Evolutionary conservation across 2,888 invertebrate genomes (phyloP).

Genomic region (Eulithis testata): DNA sequence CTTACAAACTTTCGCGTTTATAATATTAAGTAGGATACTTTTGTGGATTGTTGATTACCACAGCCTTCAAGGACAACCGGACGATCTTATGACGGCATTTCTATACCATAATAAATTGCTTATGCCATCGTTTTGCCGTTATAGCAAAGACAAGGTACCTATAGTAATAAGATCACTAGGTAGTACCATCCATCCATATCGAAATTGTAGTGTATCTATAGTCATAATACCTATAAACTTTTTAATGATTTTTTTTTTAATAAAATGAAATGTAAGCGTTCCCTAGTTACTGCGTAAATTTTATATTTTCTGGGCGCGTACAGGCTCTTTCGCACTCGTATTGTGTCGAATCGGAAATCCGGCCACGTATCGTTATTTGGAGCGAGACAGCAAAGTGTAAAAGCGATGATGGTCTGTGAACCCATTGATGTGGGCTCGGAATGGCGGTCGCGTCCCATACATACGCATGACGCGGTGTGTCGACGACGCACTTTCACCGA

Average conservation of each 20-base stretch:
- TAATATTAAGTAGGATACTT: too few species aligned
- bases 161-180: too few species aligned
- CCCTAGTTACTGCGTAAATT: not conserved
- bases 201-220: too few species aligned
- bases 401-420: slow-evolving; percentile 68
- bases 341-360: slow-evolving; percentile 70
- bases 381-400: slow-evolving; percentile 73
- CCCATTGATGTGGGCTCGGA: slow-evolving; percentile 68
- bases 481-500: slow-evolving; percentile 71
- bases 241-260: too few species aligned
- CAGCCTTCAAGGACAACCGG: slow-evolving; percentile 46
- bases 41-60: slow-evolving; percentile 43
- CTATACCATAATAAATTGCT: not conserved
- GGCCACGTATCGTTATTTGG: slow-evolving; percentile 73
- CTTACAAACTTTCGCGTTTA: too few species aligned
- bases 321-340: slow-evolving; percentile 32
- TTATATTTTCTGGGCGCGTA: slow-evolving; percentile 26
- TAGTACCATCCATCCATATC: too few species aligned
- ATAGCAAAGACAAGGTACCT: too few species aligned
- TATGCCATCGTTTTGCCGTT: too few species aligned
- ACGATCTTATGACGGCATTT: not conserved
- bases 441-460: slow-evolving; percentile 64
- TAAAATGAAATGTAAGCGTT: too few species aligned
- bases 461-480: slow-evolving; percentile 46
- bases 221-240: too few species aligned